These are phyloP conservation scores for Muscicapa striata DNA, from an alignment of 2,797 vertebrate species.

Conservation along the genomic window DNA sequence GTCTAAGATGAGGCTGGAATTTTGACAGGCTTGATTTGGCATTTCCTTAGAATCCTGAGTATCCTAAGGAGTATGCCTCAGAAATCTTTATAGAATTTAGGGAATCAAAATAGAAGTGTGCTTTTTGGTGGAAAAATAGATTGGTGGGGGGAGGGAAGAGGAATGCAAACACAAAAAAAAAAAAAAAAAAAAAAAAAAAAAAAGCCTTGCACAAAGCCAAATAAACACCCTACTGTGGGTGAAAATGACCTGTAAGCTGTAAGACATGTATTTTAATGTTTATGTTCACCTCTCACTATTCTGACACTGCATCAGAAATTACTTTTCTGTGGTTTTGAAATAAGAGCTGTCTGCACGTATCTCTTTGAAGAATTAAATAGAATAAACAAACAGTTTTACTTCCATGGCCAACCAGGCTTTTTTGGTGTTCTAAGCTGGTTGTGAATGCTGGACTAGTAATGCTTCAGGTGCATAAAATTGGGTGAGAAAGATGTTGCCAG, in stretches of 20 bases:
- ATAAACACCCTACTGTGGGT: fast-evolving
- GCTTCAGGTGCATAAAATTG: not conserved
- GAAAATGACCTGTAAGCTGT: not conserved
- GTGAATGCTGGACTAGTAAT: not conserved
- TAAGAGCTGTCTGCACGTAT: not conserved
- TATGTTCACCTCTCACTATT: fast-evolving
- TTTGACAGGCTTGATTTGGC: not conserved
- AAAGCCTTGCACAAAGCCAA: not conserved
- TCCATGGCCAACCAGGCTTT: not conserved
- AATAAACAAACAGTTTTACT: not conserved
- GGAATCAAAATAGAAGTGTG: not conserved
- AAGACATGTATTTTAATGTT: not conserved
- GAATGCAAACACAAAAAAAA: not conserved
- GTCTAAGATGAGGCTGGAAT: not conserved
- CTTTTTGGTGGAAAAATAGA: not conserved
- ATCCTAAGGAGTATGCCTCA: not conserved
- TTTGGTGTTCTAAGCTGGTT: not conserved
- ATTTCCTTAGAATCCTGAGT: not conserved
- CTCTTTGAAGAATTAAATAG: not conserved
- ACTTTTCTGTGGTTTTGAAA: not conserved
- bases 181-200: no score
- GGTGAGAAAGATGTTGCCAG: not conserved
- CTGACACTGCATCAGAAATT: not conserved
- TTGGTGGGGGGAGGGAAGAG: fast-evolving
- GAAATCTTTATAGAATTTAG: not conserved